Conservation (phyloP, 2,113 vertebrate genomes). For the Struthidea cinerea region DNA sequence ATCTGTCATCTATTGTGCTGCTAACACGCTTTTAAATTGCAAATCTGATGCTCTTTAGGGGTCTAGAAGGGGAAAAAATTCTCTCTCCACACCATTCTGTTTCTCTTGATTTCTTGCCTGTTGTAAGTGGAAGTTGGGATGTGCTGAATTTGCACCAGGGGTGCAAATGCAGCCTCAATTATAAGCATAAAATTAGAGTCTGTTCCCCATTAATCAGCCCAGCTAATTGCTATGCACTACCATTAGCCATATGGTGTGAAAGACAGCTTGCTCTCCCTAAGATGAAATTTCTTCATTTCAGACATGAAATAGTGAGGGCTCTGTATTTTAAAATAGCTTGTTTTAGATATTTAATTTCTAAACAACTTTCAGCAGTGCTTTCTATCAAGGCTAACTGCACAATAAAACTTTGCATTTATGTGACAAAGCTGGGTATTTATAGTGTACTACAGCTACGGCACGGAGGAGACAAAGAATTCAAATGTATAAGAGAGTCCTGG, state of each 20-base stretch:
- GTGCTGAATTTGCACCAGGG: constrained; percentile 92
- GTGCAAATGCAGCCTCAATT: constrained; percentile 87
- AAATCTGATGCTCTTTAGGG: constrained; percentile 78
- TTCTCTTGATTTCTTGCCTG: constrained; percentile 78
- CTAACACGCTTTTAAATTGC: constrained; percentile 78
- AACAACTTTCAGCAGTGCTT: constrained; percentile 82
- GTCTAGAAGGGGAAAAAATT: constrained; percentile 58
- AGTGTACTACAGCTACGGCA: constrained; percentile 24
- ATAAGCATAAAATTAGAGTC: constrained; percentile 94
- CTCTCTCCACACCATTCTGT: constrained; percentile 69
- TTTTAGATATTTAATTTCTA: constrained; percentile 84
- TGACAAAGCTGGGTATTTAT: constrained; percentile 76
- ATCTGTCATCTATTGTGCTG: constrained; percentile 77
- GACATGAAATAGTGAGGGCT: constrained; percentile 82
- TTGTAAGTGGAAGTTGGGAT: constrained; percentile 81
- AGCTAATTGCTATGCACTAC: constrained; percentile 93
- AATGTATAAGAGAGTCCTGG: constrained; percentile 42
- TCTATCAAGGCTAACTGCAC: constrained; percentile 79
- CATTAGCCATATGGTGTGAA: constrained; percentile 98
- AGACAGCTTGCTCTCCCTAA: constrained; percentile 88
- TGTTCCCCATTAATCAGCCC: constrained; percentile 96
- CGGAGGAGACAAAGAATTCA: constrained; percentile 69
- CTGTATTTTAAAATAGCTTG: constrained; percentile 81
- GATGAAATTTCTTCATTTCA: constrained; percentile 84
- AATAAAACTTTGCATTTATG: constrained; percentile 82